Evolutionary conservation across 2,888 invertebrate species (phyloP), one percentile per base, ranked within the genome.

Genomic region (Baronia brevicornis): DNA sequence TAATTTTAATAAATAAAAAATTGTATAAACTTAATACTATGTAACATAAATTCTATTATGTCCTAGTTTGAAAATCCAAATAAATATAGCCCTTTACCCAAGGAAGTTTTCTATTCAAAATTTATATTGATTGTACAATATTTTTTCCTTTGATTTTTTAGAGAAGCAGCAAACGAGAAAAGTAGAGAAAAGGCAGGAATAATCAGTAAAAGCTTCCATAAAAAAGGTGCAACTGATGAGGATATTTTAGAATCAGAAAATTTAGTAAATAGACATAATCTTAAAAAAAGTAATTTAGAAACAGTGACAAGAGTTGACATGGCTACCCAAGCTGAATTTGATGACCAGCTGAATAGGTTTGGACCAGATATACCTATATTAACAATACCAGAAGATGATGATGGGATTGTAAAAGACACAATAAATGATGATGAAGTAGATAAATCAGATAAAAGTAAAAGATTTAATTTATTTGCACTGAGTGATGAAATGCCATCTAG

Each of bases 401-500:
- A 68, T 41, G 63, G 65, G 17, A 66, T 50, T 41, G 38, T 41
- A 3, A 69, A 61, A 44, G 66, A 65, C 12, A 46, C 55, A 9
- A 18, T 30, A 5, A 54, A 48, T 25, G 60, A 54, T 35, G 54
- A 55, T 33, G 34, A 36, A 30, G 54, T 56, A 10, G 64, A 50
- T 28, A 67, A 59, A 53, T 43, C 55, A 6, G 68, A 67, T 9
- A 66, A 63, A 42, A 65, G 41, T 38, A 73, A 62, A 48, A 61
- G 54, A 41, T 36, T 57, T 2, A 70, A 84, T 44, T 49, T 84
- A 23, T 84, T 84, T 69, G 80, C 82, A 5, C 39, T 80, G 2
- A 84, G 84, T 44, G 68, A 73, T 33, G 82, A 82, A 51, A 84
- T 84, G 82, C 80, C 77, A 5, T 61, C 67, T 7, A 74, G 72